phyloP scores from a whole-genome alignment of 2,113 vertebrate genomes.

The Oncorhynchus mykiss region DNA sequence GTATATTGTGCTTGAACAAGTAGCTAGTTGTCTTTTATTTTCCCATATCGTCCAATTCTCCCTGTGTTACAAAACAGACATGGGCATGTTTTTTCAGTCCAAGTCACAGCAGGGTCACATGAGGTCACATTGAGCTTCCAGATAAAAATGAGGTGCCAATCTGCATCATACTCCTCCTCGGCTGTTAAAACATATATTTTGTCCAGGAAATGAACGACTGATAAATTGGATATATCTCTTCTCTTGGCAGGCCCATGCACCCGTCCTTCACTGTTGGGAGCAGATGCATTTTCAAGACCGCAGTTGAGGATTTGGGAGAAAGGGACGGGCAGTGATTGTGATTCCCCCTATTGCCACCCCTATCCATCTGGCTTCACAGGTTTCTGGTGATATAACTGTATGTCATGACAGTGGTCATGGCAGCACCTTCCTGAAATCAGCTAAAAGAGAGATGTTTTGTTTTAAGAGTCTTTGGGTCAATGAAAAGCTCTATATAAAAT shows the following conservation, averaged over 20 bases:
- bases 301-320: background rate
- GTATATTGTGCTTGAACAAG: background rate
- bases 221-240: background rate
- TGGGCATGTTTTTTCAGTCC: background rate
- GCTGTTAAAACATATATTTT: background rate
- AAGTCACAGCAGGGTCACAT: background rate
- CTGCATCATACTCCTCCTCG: background rate
- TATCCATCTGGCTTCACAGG: slow-evolving; percentile 7
- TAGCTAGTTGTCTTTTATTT: background rate
- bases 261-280: background rate
- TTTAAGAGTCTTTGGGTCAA: too few relatives aligned
- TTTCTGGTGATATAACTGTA: background rate
- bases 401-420: background rate
- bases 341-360: background rate
- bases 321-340: slow-evolving; percentile 3
- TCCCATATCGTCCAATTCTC: too few relatives aligned
- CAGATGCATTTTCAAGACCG: slow-evolving; percentile 10
- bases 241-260: background rate
- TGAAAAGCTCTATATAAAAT: too few relatives aligned
- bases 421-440: too few relatives aligned
- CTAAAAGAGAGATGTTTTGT: too few relatives aligned
- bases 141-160: background rate
- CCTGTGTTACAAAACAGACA: background rate
- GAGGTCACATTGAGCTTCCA: slow-evolving; percentile 1
- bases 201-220: background rate